Percentiles rank a stretch among this genome's conserved stretches.
phyloP scores from a whole-genome alignment of 2,113 vertebrate species.

The Platanista minor region DNA sequence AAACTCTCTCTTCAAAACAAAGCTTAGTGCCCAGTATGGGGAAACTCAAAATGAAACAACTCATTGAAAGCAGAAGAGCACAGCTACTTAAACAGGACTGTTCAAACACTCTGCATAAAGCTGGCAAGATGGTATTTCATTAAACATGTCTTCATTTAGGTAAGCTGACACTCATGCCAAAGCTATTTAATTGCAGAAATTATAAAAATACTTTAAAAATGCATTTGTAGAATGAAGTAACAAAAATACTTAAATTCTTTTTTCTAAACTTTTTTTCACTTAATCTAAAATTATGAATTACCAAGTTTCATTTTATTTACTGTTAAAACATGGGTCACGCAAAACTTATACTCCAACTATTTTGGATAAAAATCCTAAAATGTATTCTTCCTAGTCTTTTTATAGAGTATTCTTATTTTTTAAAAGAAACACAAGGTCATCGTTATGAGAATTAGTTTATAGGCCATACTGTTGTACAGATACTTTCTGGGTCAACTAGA shows the following conservation, averaged over 20 bases:
- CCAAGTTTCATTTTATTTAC: background rate
- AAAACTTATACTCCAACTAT: background rate
- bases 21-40: background rate
- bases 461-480: background rate
- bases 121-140: background rate
- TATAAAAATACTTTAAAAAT: constrained; percentile 62
- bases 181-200: constrained; percentile 38
- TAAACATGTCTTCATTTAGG: background rate
- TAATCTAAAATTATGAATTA: constrained; percentile 44
- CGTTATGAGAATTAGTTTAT: background rate
- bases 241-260: constrained; percentile 43
- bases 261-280: background rate
- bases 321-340: background rate
- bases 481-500: background rate
- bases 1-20: background rate
- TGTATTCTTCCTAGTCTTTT: background rate
- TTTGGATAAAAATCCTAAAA: background rate
- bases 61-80: background rate
- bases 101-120: background rate
- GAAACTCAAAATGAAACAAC: background rate
- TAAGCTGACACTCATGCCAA: background rate
- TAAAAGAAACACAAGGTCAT: background rate
- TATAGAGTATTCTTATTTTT: background rate
- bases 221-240: constrained; percentile 52
- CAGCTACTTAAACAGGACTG: background rate